Percentiles rank a stretch among this genome's conserved stretches.
phyloP scores from a whole-genome alignment of 2,888 invertebrate genomes.

The Ornithoptera alexandrae region DNA sequence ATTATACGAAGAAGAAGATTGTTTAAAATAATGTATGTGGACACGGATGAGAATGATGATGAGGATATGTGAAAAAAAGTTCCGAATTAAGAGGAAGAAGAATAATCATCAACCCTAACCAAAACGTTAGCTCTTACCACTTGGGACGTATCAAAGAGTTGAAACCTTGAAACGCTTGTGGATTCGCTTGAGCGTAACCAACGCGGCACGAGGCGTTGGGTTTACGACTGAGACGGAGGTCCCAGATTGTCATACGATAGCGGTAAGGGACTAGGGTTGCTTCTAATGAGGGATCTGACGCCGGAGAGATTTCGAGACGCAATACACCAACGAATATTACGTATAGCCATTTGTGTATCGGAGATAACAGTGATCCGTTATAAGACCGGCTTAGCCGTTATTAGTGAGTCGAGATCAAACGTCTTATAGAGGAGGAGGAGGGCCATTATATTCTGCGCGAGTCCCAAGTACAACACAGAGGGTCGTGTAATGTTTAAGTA shows the following conservation, averaged over 20 bases:
- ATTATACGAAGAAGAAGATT: too few relatives aligned
- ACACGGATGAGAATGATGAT: too few relatives aligned
- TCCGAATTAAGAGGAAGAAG: too few relatives aligned
- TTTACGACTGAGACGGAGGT: constrained; percentile 45
- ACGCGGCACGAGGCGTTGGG: constrained; percentile 33
- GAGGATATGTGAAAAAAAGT: too few relatives aligned
- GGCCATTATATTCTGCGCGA: background rate
- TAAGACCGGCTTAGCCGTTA: constrained; percentile 27
- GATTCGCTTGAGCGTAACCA: constrained; percentile 18
- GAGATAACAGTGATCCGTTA: constrained; percentile 26
- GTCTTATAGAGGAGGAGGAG: constrained; percentile 14
- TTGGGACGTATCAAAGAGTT: too few relatives aligned
- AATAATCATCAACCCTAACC: too few relatives aligned
- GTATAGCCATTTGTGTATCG: constrained; percentile 25
- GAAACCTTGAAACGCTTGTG: background rate
- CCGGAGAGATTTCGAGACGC: constrained; percentile 33
- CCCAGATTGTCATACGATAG: constrained; percentile 56
- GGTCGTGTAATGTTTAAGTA: too few relatives aligned
- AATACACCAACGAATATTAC: constrained; percentile 15
- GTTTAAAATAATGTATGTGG: too few relatives aligned
- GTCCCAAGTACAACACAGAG: too few relatives aligned
- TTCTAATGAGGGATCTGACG: constrained; percentile 53
- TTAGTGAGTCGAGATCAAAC: constrained; percentile 28
- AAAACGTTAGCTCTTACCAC: too few relatives aligned
- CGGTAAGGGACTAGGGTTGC: constrained; percentile 46